These are phyloP conservation scores for Cydia amplana DNA, from an alignment of 1,140 invertebrate genomes.

Conservation along the genomic window DNA sequence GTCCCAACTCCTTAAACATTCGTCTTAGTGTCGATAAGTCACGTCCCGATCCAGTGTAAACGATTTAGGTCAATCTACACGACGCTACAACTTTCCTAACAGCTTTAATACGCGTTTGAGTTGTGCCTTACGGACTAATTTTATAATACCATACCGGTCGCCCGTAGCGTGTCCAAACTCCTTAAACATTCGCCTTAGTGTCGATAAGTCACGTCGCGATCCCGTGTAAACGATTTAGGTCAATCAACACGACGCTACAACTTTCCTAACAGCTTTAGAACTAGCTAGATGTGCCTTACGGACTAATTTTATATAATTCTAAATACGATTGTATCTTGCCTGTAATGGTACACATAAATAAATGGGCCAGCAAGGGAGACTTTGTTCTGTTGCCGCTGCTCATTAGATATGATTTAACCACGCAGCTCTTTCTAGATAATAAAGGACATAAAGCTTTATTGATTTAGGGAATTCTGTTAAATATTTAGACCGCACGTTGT, in stretches of 20 bases:
- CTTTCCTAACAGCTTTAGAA: not conserved
- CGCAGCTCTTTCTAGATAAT: too few species aligned
- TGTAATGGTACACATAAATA: too few species aligned
- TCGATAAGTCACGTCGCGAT: conserved; percentile 13
- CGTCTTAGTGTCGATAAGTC: conserved; percentile 2
- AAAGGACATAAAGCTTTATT: not conserved
- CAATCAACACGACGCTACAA: not conserved
- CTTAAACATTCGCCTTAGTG: not conserved
- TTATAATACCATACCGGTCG: too few species aligned
- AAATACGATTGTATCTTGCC: too few species aligned
- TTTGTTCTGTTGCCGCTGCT: too few species aligned
- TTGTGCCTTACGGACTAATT: too few species aligned
- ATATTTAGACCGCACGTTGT: not conserved
- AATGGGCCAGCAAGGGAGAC: too few species aligned
- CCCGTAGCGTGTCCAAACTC: too few species aligned
- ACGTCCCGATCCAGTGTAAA: conserved; percentile 10
- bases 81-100: not conserved
- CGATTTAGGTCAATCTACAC: not conserved
- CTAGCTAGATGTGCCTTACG: not conserved
- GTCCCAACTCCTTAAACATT: conserved; percentile 3
- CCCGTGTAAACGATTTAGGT: not conserved
- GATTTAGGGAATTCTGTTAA: not conserved
- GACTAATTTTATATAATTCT: too few species aligned
- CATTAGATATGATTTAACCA: too few species aligned
- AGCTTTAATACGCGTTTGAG: not conserved